Evolutionary conservation across 2,888 invertebrate species (phyloP).

Genomic region (Marronus borbonicus): DNA sequence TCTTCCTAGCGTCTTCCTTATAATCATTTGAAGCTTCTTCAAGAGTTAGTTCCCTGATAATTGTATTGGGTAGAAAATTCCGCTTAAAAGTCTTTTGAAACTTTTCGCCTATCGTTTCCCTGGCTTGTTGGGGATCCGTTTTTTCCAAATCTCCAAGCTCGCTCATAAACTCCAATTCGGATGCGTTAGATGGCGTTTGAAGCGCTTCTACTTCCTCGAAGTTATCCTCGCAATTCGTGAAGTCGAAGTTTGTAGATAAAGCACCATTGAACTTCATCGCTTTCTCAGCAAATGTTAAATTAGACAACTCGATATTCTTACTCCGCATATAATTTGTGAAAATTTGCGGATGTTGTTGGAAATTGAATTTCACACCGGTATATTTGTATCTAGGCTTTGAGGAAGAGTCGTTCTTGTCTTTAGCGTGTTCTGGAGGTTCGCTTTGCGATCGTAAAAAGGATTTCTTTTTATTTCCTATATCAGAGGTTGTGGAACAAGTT

Average conservation of each 20-base stretch:
- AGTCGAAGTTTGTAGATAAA: slow-evolving; percentile 59
- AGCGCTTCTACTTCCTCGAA: slow-evolving; percentile 74
- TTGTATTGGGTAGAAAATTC: slow-evolving; percentile 70
- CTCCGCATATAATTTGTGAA: slow-evolving; percentile 84
- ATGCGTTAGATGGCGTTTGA: slow-evolving; percentile 86
- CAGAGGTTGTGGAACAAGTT: slow-evolving; percentile 35
- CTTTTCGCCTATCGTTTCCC: slow-evolving; percentile 54
- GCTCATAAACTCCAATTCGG: slow-evolving; percentile 77
- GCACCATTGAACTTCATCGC: slow-evolving; percentile 71
- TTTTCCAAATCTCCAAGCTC: slow-evolving; percentile 65
- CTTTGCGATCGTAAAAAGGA: slow-evolving; percentile 62
- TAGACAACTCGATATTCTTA: slow-evolving; percentile 79
- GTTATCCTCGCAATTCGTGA: slow-evolving; percentile 66
- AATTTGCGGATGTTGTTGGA: slow-evolving; percentile 82
- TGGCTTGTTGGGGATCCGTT: slow-evolving; percentile 56
- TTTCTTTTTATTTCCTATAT: slow-evolving; percentile 22
- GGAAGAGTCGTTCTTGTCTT: slow-evolving; percentile 49
- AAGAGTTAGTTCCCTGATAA: slow-evolving; percentile 65
- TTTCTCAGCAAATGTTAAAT: slow-evolving; percentile 75
- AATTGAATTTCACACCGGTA: slow-evolving; percentile 83
- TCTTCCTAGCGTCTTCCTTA: not conserved
- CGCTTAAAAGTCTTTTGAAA: slow-evolving; percentile 69
- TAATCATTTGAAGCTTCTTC: not conserved
- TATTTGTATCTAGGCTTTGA: slow-evolving; percentile 72
- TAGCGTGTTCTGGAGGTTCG: slow-evolving; percentile 63